Percentiles rank a stretch among this genome's conserved stretches.
Evolutionary conservation across 2,797 vertebrate species (phyloP).

Genomic region (Sylvia borin): DNA sequence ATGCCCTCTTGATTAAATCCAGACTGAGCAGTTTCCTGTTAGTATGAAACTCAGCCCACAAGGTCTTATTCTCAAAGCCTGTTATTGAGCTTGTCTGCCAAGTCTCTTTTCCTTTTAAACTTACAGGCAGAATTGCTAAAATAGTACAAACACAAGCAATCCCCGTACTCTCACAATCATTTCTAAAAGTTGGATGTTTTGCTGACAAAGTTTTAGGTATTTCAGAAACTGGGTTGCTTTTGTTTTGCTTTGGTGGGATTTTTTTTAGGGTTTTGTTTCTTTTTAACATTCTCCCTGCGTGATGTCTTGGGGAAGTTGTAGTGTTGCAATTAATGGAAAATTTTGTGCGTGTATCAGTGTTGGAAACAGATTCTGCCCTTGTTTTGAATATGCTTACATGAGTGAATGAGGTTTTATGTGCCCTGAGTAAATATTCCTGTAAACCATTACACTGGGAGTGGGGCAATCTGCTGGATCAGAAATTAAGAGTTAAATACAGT

Average conservation of each 20-base stretch:
- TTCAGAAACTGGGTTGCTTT: neutral
- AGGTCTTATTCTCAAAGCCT: slow-evolving; percentile 62
- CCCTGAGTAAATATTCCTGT: neutral
- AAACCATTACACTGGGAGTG: neutral
- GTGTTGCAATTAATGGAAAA: slow-evolving; percentile 3
- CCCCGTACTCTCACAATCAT: slow-evolving; percentile 22
- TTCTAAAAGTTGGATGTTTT: slow-evolving; percentile 7
- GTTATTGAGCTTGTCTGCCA: slow-evolving; percentile 63
- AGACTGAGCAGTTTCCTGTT: slow-evolving; percentile 89
- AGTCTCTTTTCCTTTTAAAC: slow-evolving; percentile 55
- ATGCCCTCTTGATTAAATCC: slow-evolving; percentile 87
- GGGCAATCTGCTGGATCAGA: neutral
- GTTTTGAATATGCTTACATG: neutral
- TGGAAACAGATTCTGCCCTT: neutral
- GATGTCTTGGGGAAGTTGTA: neutral
- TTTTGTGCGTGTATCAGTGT: neutral
- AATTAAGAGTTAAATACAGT: neutral
- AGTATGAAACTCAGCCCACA: slow-evolving; percentile 71
- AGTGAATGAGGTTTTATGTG: neutral
- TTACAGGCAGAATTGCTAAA: slow-evolving; percentile 55
- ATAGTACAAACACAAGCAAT: slow-evolving; percentile 54
- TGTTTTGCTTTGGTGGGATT: neutral
- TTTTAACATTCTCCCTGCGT: neutral
- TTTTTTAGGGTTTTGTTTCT: neutral
- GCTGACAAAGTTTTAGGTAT: slow-evolving; percentile 3